Evolutionary conservation across 2,888 invertebrate species (phyloP), one percentile per base, ranked within the genome.

Genomic region (Furcula furcula): DNA sequence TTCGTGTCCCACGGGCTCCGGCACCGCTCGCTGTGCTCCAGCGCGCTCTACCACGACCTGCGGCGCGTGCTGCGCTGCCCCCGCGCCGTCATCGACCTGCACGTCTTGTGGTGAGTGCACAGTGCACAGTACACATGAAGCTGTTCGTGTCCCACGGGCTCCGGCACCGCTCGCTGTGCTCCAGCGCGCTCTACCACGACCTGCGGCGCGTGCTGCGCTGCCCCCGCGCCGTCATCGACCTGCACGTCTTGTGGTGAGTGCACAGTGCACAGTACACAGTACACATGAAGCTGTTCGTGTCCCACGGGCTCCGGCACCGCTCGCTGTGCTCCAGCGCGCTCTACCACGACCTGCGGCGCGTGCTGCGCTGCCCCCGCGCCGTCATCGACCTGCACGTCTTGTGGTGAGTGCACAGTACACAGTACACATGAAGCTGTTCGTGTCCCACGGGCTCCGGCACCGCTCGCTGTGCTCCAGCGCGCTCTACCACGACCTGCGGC

Each of bases 41-140:
- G 31, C 7, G n/a, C 15, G 16, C 10, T 51, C 9, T 54, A 42
- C 33, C 19, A 4, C 22, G 31, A 40, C 15, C 47, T 40, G 21
- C 23, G 29, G 0, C 44, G 38, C 7, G 2, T n/a, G 9, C 36
- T 39, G 31, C 36, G 35, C 2, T 20, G 29, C 3, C 2, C n/a
- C 30, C n/a, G 1, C 10, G 4, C n/a, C 6, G 0, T 26, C 30
- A 14, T 0, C 29, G 39, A 36, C 4, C 33, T 55, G 34, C 55
- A 46, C 31, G 37, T 28, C 9, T 7, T 39, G 12, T 55, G 51
- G 55, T 40, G 4, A 12, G 37, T 32, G 3, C 11, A 10, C 4
- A 4, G 16, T 16, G 6, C 16, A n/a, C n/a, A n/a, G n/a, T n/a
- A n/a, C n/a, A n/a, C n/a, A n/a, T n/a, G n/a, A n/a, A n/a, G n/a